These are phyloP conservation scores for Hylomyscus alleni DNA, from an alignment of 2,797 vertebrate species.

Conservation along the genomic window DNA sequence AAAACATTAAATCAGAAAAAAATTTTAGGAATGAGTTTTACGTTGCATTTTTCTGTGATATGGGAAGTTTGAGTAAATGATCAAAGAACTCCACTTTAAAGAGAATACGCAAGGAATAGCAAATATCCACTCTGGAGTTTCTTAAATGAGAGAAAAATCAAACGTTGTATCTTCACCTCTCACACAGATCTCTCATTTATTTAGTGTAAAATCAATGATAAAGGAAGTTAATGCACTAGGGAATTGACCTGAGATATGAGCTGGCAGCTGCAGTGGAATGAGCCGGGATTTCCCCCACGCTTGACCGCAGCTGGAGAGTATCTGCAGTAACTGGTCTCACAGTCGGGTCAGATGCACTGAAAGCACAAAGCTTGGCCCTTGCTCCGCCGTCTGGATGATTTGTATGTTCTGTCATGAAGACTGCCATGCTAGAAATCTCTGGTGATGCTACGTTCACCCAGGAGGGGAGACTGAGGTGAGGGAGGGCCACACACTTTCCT, in stretches of 20 bases:
- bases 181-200: neutral
- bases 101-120: neutral
- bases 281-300: too few relatives aligned
- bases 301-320: neutral
- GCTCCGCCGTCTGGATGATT: neutral
- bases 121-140: slow-evolving; percentile 43
- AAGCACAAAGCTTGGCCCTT: neutral
- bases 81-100: slow-evolving; percentile 70
- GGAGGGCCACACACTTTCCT: neutral
- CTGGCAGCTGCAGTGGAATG: neutral
- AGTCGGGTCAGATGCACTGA: neutral
- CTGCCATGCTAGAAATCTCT: neutral
- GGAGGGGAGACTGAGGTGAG: neutral
- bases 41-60: neutral
- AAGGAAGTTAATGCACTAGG: neutral
- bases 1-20: slow-evolving; percentile 44
- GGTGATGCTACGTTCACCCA: neutral
- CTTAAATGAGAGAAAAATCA: slow-evolving; percentile 61
- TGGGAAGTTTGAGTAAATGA: slow-evolving; percentile 41
- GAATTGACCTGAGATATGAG: neutral
- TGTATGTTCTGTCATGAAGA: neutral
- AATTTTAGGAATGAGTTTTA: slow-evolving; percentile 19
- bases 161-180: neutral
- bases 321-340: neutral
- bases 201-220: slow-evolving; percentile 13